Evolutionary conservation across 2,888 invertebrate genomes (phyloP).

Genomic region (Altica lythri): DNA sequence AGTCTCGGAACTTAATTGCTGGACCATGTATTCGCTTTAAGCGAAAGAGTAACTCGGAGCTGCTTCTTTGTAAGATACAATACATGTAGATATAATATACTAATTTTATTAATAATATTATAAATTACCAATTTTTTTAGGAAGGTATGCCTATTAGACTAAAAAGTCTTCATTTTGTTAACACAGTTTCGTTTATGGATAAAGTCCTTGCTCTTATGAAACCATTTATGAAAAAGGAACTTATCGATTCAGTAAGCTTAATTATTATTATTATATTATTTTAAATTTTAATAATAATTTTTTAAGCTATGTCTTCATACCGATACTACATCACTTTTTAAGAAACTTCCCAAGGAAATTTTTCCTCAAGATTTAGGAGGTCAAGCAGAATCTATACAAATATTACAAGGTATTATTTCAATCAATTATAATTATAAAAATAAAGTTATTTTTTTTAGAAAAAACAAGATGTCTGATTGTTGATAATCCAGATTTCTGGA

Average conservation of each 20-base stretch:
- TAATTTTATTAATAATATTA: background rate
- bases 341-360: constrained; percentile 60
- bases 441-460: constrained; percentile 36
- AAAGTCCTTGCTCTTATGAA: constrained; percentile 58
- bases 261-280: background rate
- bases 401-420: constrained; percentile 29
- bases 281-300: background rate
- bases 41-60: too few relatives aligned
- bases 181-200: constrained; percentile 58
- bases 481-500: constrained; percentile 46
- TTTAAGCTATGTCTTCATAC: background rate
- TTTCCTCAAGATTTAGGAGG: constrained; percentile 70
- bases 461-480: constrained; percentile 47
- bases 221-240: constrained; percentile 62
- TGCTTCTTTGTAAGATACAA: background rate
- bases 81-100: too few relatives aligned
- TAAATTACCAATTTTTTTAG: constrained; percentile 48
- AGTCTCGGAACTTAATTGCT: too few relatives aligned
- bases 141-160: constrained; percentile 61
- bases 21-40: too few relatives aligned
- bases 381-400: constrained; percentile 16
- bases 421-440: background rate
- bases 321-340: constrained; percentile 31
- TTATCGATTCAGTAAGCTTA: constrained; percentile 48
- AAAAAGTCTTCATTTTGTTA: constrained; percentile 59